A percentile compares a stretch with the other conserved stretches of the same genome.
These are phyloP conservation scores for Apis laboriosa DNA, from an alignment of 1,140 invertebrate genomes.

Conservation along the genomic window DNA sequence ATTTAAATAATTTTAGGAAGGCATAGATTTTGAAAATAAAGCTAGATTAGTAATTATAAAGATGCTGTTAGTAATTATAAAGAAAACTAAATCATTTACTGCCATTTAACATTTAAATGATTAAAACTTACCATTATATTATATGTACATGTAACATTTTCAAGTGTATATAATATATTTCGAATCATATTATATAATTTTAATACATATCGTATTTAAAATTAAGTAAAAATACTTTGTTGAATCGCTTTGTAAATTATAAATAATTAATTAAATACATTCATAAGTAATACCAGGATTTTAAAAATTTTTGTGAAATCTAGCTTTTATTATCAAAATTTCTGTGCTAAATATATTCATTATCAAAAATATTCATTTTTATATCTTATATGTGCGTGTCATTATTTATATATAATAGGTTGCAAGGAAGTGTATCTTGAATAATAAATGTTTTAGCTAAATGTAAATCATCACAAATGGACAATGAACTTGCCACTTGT, in stretches of 20 bases:
- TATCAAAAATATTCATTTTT: constrained; percentile 31
- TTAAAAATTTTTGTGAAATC: constrained; percentile 41
- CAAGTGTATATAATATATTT: constrained; percentile 14
- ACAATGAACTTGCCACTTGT: constrained; percentile 57
- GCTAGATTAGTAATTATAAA: constrained; percentile 51
- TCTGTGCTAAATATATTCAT: constrained; percentile 54
- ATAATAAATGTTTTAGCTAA: constrained; percentile 56
- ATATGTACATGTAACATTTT: constrained; percentile 20
- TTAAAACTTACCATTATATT: constrained; percentile 30
- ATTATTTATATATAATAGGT: constrained; percentile 46
- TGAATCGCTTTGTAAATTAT: constrained; percentile 26
- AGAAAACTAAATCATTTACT: constrained; percentile 54
- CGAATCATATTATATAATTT: constrained; percentile 53
- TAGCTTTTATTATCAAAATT: constrained; percentile 63
- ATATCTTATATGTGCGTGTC: constrained; percentile 43
- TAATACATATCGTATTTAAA: constrained; percentile 63
- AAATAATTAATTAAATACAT: constrained; percentile 36
- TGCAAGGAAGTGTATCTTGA: constrained; percentile 44
- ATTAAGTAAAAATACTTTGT: constrained; percentile 17
- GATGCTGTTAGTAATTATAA: constrained; percentile 16
- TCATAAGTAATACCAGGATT: constrained; percentile 25
- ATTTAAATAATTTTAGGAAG: constrained; percentile 21
- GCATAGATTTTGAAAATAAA: constrained; percentile 64
- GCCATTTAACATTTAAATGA: constrained; percentile 58
- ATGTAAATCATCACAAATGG: constrained; percentile 43